Evolutionary conservation across 2,888 invertebrate species (phyloP).

Genomic region (Dynastes hyllus): DNA sequence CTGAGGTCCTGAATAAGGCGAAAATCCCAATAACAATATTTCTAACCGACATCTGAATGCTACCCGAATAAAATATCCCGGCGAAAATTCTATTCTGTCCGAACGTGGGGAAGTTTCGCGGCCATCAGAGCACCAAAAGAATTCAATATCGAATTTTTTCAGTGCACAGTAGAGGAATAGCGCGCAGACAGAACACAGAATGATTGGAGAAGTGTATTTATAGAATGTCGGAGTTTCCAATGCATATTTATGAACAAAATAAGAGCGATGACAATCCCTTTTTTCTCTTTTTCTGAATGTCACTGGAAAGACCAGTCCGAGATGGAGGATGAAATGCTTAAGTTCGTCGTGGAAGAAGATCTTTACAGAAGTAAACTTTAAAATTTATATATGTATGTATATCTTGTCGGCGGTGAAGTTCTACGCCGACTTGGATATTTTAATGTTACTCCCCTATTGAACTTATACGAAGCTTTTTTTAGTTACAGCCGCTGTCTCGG

Average conservation of each 20-base stretch:
- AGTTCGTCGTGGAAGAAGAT: slow-evolving; percentile 1
- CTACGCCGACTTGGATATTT: slow-evolving; percentile 24
- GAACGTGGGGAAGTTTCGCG: slow-evolving; percentile 55
- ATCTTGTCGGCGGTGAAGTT: slow-evolving; percentile 6
- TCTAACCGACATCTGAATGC: slow-evolving; percentile 63
- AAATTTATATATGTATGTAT: slow-evolving; percentile 22
- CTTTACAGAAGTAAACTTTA: slow-evolving; percentile 25
- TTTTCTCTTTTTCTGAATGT: neutral
- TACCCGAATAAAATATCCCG: slow-evolving; percentile 55
- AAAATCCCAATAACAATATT: slow-evolving; percentile 64
- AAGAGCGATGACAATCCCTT: slow-evolving; percentile 40
- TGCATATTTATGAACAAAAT: slow-evolving; percentile 50
- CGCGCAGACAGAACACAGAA: slow-evolving; percentile 17
- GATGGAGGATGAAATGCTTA: neutral
- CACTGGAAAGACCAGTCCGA: neutral
- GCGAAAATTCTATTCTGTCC: slow-evolving; percentile 56
- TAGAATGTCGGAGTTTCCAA: slow-evolving; percentile 51
- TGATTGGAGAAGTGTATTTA: slow-evolving; percentile 49
- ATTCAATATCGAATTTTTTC: slow-evolving; percentile 52
- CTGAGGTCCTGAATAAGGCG: slow-evolving; percentile 56
- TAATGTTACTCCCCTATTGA: slow-evolving; percentile 39
- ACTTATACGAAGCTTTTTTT: slow-evolving; percentile 20
- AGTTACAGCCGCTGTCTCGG: neutral
- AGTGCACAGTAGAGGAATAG: neutral
- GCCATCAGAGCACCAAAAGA: slow-evolving; percentile 50